These are phyloP conservation scores for Delphinus delphis DNA, from an alignment of 2,113 vertebrate genomes.

Conservation along the genomic window DNA sequence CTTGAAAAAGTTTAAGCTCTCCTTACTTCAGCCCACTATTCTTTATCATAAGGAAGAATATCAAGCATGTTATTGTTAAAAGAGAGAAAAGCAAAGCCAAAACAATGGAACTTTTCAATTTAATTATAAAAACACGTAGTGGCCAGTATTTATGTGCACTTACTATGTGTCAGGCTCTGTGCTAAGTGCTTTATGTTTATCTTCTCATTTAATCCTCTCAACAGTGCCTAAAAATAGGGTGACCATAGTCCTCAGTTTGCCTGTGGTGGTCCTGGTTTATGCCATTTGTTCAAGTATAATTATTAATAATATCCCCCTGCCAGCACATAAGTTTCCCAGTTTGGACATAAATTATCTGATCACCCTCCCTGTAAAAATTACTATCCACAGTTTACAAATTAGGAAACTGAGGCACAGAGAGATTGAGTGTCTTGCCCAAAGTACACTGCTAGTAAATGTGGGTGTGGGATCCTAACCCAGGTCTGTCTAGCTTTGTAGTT, in stretches of 20 bases:
- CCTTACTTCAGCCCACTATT: neutral
- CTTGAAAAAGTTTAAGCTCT: slow-evolving; percentile 31
- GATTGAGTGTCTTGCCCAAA: neutral
- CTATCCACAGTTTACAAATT: neutral
- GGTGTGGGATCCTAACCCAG: neutral
- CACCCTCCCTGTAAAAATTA: neutral
- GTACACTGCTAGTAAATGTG: neutral
- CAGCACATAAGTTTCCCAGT: neutral
- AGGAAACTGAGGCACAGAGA: neutral
- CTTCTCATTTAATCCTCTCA: slow-evolving; percentile 33
- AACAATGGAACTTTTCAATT: neutral
- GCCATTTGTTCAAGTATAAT: neutral
- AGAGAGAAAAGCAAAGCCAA: neutral
- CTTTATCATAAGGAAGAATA: neutral
- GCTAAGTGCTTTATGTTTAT: neutral
- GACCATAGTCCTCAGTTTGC: neutral
- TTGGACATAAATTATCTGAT: neutral
- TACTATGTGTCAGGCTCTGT: neutral
- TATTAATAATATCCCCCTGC: neutral
- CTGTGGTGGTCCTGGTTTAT: neutral
- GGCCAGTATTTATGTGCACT: neutral
- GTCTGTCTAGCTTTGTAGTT: neutral
- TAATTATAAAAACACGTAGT: neutral
- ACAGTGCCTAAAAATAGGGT: neutral
- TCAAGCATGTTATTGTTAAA: neutral